Conservation (phyloP, 2,797 vertebrate species). For the Spatula clypeata region DNA sequence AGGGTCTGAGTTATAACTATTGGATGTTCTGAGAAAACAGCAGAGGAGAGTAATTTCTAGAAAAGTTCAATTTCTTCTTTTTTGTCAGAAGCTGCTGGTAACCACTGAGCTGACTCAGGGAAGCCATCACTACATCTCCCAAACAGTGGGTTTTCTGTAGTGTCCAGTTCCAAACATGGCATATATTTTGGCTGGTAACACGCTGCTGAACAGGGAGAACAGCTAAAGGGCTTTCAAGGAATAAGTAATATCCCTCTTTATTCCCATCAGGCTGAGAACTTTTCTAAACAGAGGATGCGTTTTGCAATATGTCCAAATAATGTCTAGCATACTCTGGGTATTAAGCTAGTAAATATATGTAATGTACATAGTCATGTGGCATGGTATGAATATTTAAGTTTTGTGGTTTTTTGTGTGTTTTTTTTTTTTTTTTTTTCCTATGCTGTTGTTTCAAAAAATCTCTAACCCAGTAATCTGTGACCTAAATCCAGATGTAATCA, state of each 20-base stretch:
- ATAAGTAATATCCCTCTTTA: neutral
- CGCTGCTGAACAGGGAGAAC: neutral
- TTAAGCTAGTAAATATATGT: neutral
- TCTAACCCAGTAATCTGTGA: neutral
- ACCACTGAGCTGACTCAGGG: neutral
- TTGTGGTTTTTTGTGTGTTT: neutral
- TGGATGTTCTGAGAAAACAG: neutral
- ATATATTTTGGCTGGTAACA: neutral
- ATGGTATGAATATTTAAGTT: neutral
- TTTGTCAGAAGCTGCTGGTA: neutral
- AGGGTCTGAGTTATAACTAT: neutral
- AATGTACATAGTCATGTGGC: neutral
- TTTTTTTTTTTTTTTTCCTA: neutral
- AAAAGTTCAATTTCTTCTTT: neutral
- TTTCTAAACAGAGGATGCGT: neutral
- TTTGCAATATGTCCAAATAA: neutral
- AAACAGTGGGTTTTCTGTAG: neutral
- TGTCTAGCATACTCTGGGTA: neutral
- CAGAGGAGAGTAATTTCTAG: neutral
- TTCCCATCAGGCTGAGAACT: neutral
- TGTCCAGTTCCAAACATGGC: neutral
- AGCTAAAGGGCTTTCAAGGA: neutral
- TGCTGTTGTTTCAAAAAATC: neutral
- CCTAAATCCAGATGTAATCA: neutral
- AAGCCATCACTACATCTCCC: rapidly evolving